These are phyloP conservation scores for Mactra quadrangularis DNA, from an alignment of 1,140 invertebrate genomes.

Conservation along the genomic window DNA sequence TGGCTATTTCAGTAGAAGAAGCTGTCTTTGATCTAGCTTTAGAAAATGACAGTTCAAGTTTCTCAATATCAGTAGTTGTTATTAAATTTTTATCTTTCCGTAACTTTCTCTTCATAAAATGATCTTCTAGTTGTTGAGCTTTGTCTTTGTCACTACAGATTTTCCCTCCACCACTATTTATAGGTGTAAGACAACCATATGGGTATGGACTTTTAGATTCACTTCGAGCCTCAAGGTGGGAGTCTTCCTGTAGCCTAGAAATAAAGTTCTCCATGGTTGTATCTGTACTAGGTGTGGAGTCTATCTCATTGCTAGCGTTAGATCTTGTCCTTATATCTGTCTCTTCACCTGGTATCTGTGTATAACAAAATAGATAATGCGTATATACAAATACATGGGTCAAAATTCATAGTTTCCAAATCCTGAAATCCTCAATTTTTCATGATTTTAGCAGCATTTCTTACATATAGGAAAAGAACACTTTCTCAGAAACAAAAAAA, in stretches of 20 bases:
- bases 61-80: slow-evolving; percentile 40
- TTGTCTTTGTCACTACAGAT: slow-evolving; percentile 39
- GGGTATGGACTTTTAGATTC: slow-evolving; percentile 28
- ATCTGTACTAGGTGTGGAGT: slow-evolving; percentile 22
- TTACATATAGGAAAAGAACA: too few species aligned
- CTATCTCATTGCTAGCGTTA: background rate
- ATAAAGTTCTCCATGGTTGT: slow-evolving; percentile 34
- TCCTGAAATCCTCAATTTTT: too few species aligned
- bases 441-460: too few species aligned
- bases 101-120: slow-evolving; percentile 35
- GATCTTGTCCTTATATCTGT: slow-evolving; percentile 9
- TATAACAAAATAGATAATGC: too few species aligned
- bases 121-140: slow-evolving; percentile 9
- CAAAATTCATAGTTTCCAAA: too few species aligned
- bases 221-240: background rate
- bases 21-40: slow-evolving; percentile 26
- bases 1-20: slow-evolving; percentile 22
- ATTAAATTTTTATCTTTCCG: slow-evolving; percentile 46
- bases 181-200: slow-evolving; percentile 30
- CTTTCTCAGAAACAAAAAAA: too few species aligned
- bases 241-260: too few species aligned
- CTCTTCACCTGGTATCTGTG: too few species aligned
- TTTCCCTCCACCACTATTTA: slow-evolving; percentile 23
- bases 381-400: too few species aligned
- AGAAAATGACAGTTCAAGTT: slow-evolving; percentile 36